Evolutionary conservation across 2,888 invertebrate species (phyloP).

Genomic region (Pyrochroa serraticornis): DNA sequence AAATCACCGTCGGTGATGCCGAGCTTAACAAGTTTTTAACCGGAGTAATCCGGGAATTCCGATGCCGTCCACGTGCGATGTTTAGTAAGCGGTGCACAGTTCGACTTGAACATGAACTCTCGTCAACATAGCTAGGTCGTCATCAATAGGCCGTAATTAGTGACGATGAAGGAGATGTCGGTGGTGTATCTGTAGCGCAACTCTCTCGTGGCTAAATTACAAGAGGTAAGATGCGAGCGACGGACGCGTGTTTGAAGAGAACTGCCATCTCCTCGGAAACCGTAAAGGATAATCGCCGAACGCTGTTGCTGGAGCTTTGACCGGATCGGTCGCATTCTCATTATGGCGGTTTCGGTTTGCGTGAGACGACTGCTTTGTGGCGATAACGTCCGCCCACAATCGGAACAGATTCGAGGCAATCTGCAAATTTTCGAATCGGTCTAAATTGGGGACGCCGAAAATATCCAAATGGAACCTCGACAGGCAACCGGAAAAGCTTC

Average conservation of each 20-base stretch:
- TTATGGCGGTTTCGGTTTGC: no score
- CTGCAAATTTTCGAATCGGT: no score
- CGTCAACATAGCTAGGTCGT: conserved; percentile 25
- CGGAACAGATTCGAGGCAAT: no score
- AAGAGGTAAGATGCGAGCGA: conserved; percentile 19
- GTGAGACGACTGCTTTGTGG: no score
- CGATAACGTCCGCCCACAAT: no score
- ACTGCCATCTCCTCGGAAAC: neutral
- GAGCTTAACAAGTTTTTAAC: conserved; percentile 26
- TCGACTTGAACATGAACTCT: conserved; percentile 32
- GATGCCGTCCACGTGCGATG: conserved; percentile 34
- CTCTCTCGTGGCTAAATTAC: conserved; percentile 26
- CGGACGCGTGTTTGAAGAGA: neutral
- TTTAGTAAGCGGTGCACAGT: conserved; percentile 35
- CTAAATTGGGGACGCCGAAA: no score
- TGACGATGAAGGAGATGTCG: neutral
- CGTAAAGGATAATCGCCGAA: conserved; percentile 6
- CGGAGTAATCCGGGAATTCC: conserved; percentile 30
- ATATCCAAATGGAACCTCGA: no score
- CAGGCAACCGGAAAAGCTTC: no score
- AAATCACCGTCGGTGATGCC: conserved; percentile 15
- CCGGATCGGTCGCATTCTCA: no score
- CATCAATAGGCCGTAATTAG: conserved; percentile 34
- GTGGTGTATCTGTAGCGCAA: conserved; percentile 10
- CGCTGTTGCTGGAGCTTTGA: neutral